Percentiles rank a stretch among this genome's conserved stretches.
These are phyloP conservation scores for Drepanosiphum platanoidis DNA, from an alignment of 2,888 invertebrate genomes.

Conservation along the genomic window DNA sequence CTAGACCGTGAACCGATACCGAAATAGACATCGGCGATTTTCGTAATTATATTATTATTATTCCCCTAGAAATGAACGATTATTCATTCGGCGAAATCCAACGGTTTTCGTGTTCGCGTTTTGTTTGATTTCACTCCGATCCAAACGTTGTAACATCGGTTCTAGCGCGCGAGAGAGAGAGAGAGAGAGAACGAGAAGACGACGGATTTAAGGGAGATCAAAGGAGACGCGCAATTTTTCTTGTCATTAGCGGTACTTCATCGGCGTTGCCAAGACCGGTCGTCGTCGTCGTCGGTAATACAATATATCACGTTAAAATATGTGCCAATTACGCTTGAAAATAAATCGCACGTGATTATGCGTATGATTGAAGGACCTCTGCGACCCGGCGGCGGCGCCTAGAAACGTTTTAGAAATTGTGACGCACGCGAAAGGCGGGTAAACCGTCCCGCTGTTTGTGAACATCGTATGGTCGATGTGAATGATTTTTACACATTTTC, in stretches of 20 bases:
- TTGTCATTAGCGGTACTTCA: conserved; percentile 30
- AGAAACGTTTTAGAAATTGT: neutral
- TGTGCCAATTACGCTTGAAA: conserved; percentile 41
- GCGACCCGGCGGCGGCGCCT: no score
- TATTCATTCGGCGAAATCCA: conserved; percentile 18
- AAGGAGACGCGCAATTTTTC: conserved; percentile 28
- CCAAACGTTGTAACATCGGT: conserved; percentile 14
- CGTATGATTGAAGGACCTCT: conserved; percentile 26
- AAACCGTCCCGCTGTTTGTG: no score
- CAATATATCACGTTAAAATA: conserved; percentile 45
- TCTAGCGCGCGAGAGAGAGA: neutral
- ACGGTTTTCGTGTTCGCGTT: neutral
- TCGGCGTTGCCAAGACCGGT: conserved; percentile 45
- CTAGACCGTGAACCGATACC: conserved; percentile 52
- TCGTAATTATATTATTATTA: conserved; percentile 1
- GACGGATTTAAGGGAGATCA: conserved; percentile 39
- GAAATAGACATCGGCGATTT: conserved; percentile 39
- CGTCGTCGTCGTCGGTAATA: no score
- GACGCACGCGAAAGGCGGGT: no score
- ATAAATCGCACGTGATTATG: conserved; percentile 41
- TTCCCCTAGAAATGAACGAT: neutral
- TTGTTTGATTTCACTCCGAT: neutral
- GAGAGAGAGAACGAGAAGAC: neutral
- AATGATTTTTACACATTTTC: no score
- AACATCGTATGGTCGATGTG: no score